These are phyloP conservation scores for Euclidia mi DNA, from an alignment of 2,888 invertebrate species.

Conservation along the genomic window DNA sequence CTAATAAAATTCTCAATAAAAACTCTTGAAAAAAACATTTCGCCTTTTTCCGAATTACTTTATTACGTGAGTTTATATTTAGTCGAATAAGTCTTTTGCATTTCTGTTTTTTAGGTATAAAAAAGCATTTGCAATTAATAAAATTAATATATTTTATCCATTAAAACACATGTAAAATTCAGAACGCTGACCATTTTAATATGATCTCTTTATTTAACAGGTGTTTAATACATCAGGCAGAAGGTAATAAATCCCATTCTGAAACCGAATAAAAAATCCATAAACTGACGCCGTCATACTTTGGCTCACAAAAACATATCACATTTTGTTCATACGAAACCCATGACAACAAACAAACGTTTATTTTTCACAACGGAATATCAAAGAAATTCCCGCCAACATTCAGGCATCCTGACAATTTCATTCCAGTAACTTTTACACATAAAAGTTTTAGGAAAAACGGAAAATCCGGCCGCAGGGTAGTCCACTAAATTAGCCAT, in stretches of 20 bases:
- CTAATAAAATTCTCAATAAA: constrained; percentile 48
- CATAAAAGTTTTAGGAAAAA: constrained; percentile 64
- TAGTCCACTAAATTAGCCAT: constrained; percentile 74
- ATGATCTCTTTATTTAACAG: too few species aligned
- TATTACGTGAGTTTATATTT: constrained; percentile 1
- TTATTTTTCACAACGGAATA: constrained; percentile 23
- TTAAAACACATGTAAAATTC: too few species aligned
- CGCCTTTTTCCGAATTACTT: constrained; percentile 10
- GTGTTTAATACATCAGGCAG: too few species aligned
- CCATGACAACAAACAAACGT: neutral
- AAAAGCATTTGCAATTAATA: too few species aligned
- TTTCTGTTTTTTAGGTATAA: too few species aligned
- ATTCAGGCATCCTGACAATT: constrained; percentile 33
- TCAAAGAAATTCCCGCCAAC: constrained; percentile 29
- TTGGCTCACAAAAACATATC: too few species aligned
- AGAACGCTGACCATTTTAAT: too few species aligned
- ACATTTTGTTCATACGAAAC: neutral
- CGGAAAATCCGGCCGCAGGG: constrained; percentile 54
- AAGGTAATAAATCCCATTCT: too few species aligned
- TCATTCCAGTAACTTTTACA: constrained; percentile 57
- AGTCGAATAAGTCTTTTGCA: too few species aligned
- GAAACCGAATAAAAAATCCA: too few species aligned
- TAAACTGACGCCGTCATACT: too few species aligned
- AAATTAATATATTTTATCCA: too few species aligned
- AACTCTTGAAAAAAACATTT: constrained; percentile 28